Evolutionary conservation across 2,888 invertebrate species (phyloP).

Genomic region (Trichopoda pennipes): DNA sequence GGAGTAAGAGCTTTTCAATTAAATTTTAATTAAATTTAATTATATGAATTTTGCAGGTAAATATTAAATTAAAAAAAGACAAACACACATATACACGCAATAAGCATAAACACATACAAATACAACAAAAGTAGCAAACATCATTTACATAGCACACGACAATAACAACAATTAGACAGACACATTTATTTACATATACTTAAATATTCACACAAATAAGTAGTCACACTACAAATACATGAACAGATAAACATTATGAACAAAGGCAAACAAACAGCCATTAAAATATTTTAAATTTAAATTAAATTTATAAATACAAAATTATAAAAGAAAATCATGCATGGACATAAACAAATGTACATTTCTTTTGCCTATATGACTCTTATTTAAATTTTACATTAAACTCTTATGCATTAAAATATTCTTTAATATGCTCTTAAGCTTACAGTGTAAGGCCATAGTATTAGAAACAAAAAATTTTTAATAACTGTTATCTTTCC

Average conservation of each 20-base stretch:
- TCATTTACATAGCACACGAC: constrained; percentile 38
- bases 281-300: constrained; percentile 61
- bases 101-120: constrained; percentile 18
- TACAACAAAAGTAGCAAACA: constrained; percentile 46
- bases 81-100: not conserved
- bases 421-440: constrained; percentile 22
- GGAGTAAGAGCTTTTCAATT: constrained; percentile 71
- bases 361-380: not conserved
- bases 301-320: constrained; percentile 60
- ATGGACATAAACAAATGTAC: constrained; percentile 21
- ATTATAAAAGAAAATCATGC: constrained; percentile 45
- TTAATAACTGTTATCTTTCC: not conserved
- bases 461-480: not conserved
- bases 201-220: constrained; percentile 41
- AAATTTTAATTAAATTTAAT: constrained; percentile 73
- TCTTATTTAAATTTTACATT: constrained; percentile 4
- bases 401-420: constrained; percentile 11
- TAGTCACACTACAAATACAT: not conserved
- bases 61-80: constrained; percentile 41
- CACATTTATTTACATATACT: constrained; percentile 45
- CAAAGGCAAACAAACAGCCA: constrained; percentile 49
- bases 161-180: constrained; percentile 41
- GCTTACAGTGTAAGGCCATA: not conserved
- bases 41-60: constrained; percentile 69
- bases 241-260: constrained; percentile 6